These are phyloP conservation scores for Protodeltote pygarga DNA, from an alignment of 2,888 invertebrate genomes.

Conservation along the genomic window DNA sequence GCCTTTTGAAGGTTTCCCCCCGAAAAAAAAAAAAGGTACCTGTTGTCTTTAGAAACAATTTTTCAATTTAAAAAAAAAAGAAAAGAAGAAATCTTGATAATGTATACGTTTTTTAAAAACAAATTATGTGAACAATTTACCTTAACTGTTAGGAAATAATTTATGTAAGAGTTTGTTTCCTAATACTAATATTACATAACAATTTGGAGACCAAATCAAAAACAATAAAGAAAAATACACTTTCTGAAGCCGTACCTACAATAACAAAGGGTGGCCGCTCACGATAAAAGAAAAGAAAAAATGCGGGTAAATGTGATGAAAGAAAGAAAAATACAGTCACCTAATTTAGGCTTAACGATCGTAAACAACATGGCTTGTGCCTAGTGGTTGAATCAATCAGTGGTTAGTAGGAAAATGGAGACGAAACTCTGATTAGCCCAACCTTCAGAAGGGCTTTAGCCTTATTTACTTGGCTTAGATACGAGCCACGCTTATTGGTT, in stretches of 20 bases:
- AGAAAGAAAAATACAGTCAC: conserved; percentile 5
- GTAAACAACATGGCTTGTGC: conserved; percentile 15
- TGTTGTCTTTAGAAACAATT: too few species aligned
- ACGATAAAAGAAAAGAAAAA: neutral
- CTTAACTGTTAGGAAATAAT: too few species aligned
- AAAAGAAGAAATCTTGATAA: too few species aligned
- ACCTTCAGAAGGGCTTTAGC: conserved; percentile 8
- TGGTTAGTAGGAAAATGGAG: conserved; percentile 10
- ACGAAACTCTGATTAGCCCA: conserved; percentile 22
- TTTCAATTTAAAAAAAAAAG: too few species aligned
- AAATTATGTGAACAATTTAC: too few species aligned
- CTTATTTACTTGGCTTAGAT: conserved; percentile 2
- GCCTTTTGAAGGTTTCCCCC: too few species aligned
- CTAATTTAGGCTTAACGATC: conserved; percentile 19
- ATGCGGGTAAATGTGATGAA: neutral
- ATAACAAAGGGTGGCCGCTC: neutral
- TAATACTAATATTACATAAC: too few species aligned
- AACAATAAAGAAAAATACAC: neutral
- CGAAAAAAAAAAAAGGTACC: too few species aligned
- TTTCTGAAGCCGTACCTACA: neutral
- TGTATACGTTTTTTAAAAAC: too few species aligned
- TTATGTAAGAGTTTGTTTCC: too few species aligned
- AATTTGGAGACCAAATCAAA: neutral
- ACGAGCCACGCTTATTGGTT: neutral
- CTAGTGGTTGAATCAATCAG: conserved; percentile 29